Evolutionary conservation across 2,797 vertebrate species (phyloP).

Genomic region (Hydrolagus colliei): DNA sequence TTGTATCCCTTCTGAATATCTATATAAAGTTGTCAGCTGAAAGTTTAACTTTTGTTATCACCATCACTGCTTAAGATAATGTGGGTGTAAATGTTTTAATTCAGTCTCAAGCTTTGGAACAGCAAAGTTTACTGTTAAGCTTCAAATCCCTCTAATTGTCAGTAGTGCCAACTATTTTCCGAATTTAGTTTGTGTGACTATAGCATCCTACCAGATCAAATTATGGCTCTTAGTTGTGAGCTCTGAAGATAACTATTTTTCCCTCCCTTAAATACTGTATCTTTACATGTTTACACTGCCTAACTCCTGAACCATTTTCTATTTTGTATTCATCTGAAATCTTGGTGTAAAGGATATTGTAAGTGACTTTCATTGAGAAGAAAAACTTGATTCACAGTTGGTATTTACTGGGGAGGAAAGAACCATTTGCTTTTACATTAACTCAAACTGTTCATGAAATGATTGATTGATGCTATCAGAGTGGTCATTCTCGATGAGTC

Average conservation of each 20-base stretch:
- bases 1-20: not conserved
- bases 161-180: no score
- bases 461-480: no score
- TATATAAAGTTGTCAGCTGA: not conserved
- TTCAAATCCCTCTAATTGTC: not conserved
- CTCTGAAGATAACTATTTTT: not conserved
- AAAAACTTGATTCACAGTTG: no score
- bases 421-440: no score
- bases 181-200: not conserved
- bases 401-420: no score
- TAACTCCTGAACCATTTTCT: no score
- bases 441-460: no score
- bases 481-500: no score
- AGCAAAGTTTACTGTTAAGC: not conserved
- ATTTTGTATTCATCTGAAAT: no score
- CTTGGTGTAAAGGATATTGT: no score
- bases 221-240: not conserved
- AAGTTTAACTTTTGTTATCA: not conserved
- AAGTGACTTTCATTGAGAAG: no score
- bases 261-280: not conserved
- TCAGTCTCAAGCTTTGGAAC: not conserved
- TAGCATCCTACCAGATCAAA: not conserved
- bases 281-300: not conserved
- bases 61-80: not conserved
- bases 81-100: not conserved